Evolutionary conservation across 53 echinoderm and acorn worm species (phyloP).

Genomic region (Crossaster papposus): DNA sequence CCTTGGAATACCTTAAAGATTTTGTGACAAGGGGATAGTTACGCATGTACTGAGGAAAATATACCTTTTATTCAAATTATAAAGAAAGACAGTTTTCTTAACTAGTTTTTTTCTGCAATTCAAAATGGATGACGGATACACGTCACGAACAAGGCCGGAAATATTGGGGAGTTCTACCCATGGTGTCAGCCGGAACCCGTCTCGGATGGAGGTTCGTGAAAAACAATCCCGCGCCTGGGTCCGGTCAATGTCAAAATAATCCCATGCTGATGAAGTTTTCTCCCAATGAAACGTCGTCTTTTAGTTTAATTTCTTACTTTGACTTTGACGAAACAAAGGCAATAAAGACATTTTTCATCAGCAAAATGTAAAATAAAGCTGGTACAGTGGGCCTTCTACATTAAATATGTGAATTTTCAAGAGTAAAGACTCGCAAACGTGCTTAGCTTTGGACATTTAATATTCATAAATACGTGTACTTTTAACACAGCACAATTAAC

Average conservation of each 20-base stretch:
- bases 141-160: no score
- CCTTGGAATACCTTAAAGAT: no score
- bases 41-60: no score
- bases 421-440: background rate
- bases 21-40: no score
- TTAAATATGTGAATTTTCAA: background rate
- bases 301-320: background rate
- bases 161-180: no score
- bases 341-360: slow-evolving; percentile 31
- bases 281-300: background rate
- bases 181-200: no score
- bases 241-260: no score
- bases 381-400: background rate
- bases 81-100: no score
- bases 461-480: slow-evolving; percentile 1
- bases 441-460: slow-evolving; percentile 1
- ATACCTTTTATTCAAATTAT: no score
- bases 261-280: background rate
- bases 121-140: no score
- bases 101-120: background rate
- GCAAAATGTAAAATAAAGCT: background rate
- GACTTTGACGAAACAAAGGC: background rate
- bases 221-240: no score
- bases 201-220: no score
- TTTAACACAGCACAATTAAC: background rate